These are phyloP conservation scores for Cherax quadricarinatus DNA, from an alignment of 1,140 invertebrate genomes.

Conservation along the genomic window DNA sequence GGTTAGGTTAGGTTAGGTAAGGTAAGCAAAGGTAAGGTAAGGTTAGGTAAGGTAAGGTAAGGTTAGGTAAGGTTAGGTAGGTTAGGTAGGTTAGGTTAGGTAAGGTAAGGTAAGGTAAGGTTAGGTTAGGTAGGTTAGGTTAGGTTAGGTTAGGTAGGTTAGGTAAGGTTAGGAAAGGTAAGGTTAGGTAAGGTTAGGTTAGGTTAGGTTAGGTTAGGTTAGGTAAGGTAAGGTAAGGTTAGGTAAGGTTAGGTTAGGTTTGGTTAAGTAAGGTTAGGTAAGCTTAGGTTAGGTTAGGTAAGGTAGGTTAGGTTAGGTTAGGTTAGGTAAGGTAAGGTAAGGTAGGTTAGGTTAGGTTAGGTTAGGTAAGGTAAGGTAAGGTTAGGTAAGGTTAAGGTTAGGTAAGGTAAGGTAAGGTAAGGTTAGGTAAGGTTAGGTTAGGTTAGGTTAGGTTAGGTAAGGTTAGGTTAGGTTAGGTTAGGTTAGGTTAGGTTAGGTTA, in stretches of 20 bases:
- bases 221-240: neutral
- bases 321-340: neutral
- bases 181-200: neutral
- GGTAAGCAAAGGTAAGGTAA: slow-evolving; percentile 5
- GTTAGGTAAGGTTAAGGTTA: neutral
- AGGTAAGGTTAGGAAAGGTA: slow-evolving; percentile 21
- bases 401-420: neutral
- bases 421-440: neutral
- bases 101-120: neutral
- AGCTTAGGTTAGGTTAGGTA: neutral
- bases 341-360: neutral
- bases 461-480: neutral
- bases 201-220: neutral
- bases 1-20: neutral
- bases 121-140: neutral
- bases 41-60: neutral
- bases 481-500: neutral
- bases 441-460: neutral
- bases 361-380: neutral
- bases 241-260: neutral
- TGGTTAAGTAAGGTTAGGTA: neutral
- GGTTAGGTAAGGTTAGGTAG: slow-evolving; percentile 9
- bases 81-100: neutral
- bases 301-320: neutral
- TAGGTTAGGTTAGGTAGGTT: neutral